These are phyloP conservation scores for Syrrhaptes paradoxus DNA, from an alignment of 2,113 vertebrate species.

Conservation along the genomic window DNA sequence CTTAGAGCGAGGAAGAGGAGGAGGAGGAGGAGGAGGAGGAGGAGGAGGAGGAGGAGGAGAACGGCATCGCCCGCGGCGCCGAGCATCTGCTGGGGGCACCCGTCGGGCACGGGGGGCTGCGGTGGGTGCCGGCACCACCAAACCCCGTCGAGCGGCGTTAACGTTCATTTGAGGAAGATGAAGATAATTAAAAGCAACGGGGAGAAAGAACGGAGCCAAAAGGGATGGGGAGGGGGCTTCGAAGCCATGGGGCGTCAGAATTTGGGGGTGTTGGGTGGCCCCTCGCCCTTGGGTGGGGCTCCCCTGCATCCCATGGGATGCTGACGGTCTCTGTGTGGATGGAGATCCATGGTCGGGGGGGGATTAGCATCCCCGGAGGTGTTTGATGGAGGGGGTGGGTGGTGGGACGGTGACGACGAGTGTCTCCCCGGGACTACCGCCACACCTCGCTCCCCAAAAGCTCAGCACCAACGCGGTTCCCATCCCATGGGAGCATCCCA, in stretches of 20 bases:
- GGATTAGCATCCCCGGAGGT: background rate
- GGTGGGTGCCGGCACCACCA: background rate
- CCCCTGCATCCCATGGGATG: accelerated
- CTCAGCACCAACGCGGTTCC: background rate
- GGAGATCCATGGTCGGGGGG: accelerated
- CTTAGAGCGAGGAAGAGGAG: slow-evolving; percentile 16
- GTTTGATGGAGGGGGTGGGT: background rate
- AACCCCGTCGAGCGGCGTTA: accelerated
- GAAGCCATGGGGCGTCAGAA: accelerated
- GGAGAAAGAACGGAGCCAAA: background rate
- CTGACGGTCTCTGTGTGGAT: accelerated
- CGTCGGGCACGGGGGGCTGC: background rate
- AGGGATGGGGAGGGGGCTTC: background rate
- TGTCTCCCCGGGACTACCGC: too few species aligned
- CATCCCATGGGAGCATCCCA: background rate
- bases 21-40: background rate
- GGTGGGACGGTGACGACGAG: background rate
- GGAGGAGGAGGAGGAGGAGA: background rate
- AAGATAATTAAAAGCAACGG: background rate
- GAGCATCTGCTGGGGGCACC: background rate
- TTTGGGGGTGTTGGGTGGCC: accelerated
- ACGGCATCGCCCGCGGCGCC: background rate
- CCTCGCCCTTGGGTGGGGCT: accelerated
- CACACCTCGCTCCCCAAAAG: background rate
- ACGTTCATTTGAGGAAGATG: background rate